Percentiles rank a stretch among this genome's conserved stretches.
These are phyloP conservation scores for Silurus aristotelis DNA, from an alignment of 2,797 vertebrate species.

Conservation along the genomic window DNA sequence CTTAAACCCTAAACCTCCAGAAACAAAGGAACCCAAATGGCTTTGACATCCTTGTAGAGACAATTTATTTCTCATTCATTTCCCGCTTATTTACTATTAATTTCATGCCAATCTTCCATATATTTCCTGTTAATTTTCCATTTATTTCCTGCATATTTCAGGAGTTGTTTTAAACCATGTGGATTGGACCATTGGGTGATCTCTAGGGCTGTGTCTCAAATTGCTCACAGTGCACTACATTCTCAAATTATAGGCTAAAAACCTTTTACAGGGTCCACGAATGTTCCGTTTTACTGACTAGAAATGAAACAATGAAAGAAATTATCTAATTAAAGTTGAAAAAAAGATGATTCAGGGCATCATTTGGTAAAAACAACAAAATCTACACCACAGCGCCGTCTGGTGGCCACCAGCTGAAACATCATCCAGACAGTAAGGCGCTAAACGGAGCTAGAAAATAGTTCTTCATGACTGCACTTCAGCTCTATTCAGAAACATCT, in stretches of 20 bases:
- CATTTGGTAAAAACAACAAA: background rate
- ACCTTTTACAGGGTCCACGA: background rate
- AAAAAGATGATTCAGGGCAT: background rate
- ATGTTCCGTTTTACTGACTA: background rate
- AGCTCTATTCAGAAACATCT: background rate
- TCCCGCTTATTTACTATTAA: background rate
- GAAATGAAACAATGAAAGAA: background rate
- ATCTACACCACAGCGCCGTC: background rate
- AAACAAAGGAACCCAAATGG: constrained; percentile 43
- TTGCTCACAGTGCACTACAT: background rate
- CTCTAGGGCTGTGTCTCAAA: background rate
- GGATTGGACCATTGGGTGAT: background rate
- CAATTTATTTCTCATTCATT: background rate
- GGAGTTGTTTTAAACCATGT: background rate
- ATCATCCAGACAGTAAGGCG: background rate
- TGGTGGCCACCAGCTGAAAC: background rate
- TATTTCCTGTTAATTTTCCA: background rate
- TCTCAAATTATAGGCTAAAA: background rate
- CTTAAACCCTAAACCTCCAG: constrained; percentile 40
- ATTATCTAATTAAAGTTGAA: background rate
- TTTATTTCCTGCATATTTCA: background rate
- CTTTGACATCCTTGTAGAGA: constrained; percentile 25
- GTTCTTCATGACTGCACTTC: no score
- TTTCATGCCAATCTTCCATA: no score
- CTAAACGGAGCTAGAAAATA: background rate